Conservation (phyloP, 1,140 invertebrate genomes). For the Diabrotica undecimpunctata region DNA sequence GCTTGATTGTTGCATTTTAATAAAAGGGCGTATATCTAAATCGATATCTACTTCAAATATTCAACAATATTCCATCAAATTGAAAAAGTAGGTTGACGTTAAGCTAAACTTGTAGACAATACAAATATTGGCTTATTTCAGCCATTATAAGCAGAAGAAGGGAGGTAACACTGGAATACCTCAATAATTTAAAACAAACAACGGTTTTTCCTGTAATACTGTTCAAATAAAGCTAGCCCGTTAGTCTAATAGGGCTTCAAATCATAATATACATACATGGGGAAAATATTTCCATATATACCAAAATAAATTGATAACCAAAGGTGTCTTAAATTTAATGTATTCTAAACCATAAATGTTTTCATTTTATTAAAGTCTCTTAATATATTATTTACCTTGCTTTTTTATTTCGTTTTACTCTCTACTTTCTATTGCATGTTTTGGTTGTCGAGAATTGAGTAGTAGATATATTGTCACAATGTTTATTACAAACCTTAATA, state of each 20-base stretch:
- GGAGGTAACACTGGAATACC: not conserved
- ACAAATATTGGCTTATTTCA: not conserved
- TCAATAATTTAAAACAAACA: slow-evolving; percentile 3
- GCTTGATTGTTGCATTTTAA: too few species aligned
- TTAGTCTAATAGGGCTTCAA: not conserved
- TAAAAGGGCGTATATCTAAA: not conserved
- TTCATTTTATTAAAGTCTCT: too few species aligned
- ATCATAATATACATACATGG: too few species aligned
- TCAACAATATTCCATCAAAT: not conserved
- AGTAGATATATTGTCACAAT: too few species aligned
- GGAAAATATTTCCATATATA: not conserved
- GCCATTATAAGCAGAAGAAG: not conserved
- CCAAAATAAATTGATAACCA: too few species aligned
- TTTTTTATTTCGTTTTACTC: too few species aligned
- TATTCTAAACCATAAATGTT: too few species aligned
- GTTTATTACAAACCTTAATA: too few species aligned
- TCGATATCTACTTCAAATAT: not conserved
- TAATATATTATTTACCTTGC: too few species aligned
- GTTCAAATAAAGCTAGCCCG: not conserved
- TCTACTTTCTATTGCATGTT: too few species aligned
- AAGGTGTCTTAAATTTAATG: too few species aligned
- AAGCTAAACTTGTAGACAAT: not conserved
- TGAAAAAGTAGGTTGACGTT: not conserved
- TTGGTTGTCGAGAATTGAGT: too few species aligned
- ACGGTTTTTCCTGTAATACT: not conserved